Evolutionary conservation across 2,888 invertebrate species (phyloP).

Genomic region (Sarcophaga caerulescens): DNA sequence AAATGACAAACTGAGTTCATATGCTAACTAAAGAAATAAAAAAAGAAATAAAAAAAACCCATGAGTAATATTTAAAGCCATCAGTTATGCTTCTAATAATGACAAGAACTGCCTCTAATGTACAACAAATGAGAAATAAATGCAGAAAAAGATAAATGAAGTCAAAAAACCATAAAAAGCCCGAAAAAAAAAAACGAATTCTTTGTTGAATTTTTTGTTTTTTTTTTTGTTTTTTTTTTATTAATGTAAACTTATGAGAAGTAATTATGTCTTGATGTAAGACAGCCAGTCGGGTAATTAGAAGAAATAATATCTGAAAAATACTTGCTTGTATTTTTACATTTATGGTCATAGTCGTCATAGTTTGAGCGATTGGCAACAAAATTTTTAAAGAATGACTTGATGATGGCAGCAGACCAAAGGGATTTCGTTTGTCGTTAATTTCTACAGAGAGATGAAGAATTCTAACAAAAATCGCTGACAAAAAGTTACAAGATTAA

Average conservation of each 20-base stretch:
- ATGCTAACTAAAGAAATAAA: conserved; percentile 30
- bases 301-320: conserved; percentile 47
- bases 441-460: neutral
- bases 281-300: conserved; percentile 60
- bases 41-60: neutral
- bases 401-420: neutral
- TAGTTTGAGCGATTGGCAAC: neutral
- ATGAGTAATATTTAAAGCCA: conserved; percentile 50
- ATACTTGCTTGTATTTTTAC: conserved; percentile 10
- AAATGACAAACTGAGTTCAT: conserved; percentile 5
- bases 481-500: neutral
- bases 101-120: neutral
- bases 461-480: neutral
- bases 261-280: conserved; percentile 58
- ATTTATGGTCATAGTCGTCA: neutral
- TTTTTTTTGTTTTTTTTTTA: conserved; percentile 3
- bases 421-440: neutral
- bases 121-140: neutral
- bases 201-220: neutral
- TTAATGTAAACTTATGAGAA: conserved; percentile 33
- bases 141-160: conserved; percentile 35
- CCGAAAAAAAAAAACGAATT: neutral
- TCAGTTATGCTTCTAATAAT: conserved; percentile 48
- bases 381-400: neutral
- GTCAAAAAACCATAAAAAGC: conserved; percentile 5